Conservation (phyloP, 2,888 invertebrate genomes). For the Cabera pusaria region DNA sequence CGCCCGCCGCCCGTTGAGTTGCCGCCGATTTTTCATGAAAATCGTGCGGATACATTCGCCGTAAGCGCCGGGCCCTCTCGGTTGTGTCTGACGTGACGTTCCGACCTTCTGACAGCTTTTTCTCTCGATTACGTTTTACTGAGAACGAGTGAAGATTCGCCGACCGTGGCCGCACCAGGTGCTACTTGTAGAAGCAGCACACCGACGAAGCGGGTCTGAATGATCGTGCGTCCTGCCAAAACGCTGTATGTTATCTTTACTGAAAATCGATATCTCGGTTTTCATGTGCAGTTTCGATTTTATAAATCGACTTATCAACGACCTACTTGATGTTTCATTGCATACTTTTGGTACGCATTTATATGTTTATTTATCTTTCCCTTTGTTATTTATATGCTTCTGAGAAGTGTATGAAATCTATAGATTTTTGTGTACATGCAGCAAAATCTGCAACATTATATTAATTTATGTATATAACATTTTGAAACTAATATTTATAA, state of each 20-base stretch:
- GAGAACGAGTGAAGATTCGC: no score
- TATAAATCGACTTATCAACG: slow-evolving; percentile 26
- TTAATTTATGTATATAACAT: no score
- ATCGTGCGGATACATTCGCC: slow-evolving; percentile 54
- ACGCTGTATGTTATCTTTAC: no score
- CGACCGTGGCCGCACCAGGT: no score
- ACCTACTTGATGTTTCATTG: slow-evolving; percentile 23
- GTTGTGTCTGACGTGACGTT: no score
- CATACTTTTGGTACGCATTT: slow-evolving; percentile 46
- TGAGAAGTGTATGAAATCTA: slow-evolving; percentile 58
- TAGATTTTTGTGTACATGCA: slow-evolving; percentile 54
- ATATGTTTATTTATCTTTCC: slow-evolving; percentile 13
- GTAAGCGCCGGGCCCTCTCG: slow-evolving; percentile 28
- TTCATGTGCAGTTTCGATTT: slow-evolving; percentile 19
- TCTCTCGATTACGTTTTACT: no score
- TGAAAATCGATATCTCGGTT: no score
- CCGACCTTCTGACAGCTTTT: no score
- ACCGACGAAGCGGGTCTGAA: no score
- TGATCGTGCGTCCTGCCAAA: no score
- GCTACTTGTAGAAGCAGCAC: no score
- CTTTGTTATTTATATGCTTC: slow-evolving; percentile 48
- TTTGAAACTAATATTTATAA: no score
- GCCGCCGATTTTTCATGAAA: slow-evolving; percentile 60
- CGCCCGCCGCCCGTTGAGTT: slow-evolving; percentile 43
- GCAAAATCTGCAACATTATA: slow-evolving; percentile 45